Evolutionary conservation across 2,888 invertebrate genomes (phyloP), one percentile per base, ranked within the genome.

Genomic region (Geophilus truncorum): DNA sequence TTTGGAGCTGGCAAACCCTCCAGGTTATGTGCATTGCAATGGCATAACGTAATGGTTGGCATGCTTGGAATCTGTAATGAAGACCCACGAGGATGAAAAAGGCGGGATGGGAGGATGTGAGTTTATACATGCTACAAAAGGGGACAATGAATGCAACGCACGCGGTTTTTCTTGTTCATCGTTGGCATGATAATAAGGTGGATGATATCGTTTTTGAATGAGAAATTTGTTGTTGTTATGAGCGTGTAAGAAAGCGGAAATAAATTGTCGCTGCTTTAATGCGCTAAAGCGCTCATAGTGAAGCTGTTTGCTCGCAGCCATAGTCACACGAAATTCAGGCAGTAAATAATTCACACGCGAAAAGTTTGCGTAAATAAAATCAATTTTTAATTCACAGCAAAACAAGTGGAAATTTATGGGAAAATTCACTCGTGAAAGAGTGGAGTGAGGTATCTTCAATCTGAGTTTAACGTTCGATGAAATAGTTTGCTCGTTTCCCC

Each of bases 131-230:
- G 51, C 18, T 18, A 51, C 18, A 51, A 51, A 51, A 51, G 18
- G 6, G 21, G 18, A 51, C 51, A 70, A 70, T 70, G 70, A 70
- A 70, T 70, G 70, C 70, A 70, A 70, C 70, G 70, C 70, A 70
- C 70, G 70, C 70, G 28, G 23, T 70, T 70, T 70, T 70, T 70
- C 70, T 70, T 70, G 70, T 70, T 70, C 70, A 70, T 70, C 70
- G 70, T 70, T 70, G 70, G 70, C 70, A 70, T 70, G 70, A 28
- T 70, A 70, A 70, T 70, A 9, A 70, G 70, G 28, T 23, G 5
- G 70, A 28, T 70, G 25, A 70, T 70, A 70, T 70, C 25, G 4
- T 23, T 70, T 62, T 70, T 25, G 70, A 70, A 25, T 25, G 70
- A 28, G 25, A 25, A 25, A 70, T 70, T 25, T 70, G 12, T 9